Evolutionary conservation across 2,113 vertebrate species (phyloP).

Genomic region (Malurus melanocephalus): DNA sequence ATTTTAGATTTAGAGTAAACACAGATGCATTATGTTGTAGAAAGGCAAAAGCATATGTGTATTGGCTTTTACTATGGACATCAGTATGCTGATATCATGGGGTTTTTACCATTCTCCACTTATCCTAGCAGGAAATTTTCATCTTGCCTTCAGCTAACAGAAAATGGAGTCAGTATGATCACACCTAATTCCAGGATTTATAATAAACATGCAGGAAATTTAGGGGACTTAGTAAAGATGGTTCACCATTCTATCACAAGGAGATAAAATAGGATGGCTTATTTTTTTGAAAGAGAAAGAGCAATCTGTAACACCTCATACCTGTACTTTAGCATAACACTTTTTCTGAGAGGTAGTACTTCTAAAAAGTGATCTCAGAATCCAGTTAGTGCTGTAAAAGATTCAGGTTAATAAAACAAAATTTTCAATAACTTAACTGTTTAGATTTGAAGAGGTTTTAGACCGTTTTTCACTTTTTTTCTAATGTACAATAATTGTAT

Average conservation of each 20-base stretch:
- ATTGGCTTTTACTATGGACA: not conserved
- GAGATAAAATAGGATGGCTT: not conserved
- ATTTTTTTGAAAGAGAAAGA: not conserved
- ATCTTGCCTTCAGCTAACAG: not conserved
- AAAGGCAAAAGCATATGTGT: not conserved
- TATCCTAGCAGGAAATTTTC: not conserved
- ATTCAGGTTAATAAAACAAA: not conserved
- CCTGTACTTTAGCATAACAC: not conserved
- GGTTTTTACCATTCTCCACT: not conserved
- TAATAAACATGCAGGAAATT: not conserved
- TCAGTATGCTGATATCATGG: not conserved
- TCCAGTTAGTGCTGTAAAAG: not conserved
- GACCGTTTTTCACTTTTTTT: not conserved
- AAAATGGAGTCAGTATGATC: not conserved
- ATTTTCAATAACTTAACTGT: not conserved
- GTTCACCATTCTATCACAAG: not conserved
- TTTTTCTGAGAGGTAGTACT: not conserved
- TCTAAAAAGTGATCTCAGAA: not conserved
- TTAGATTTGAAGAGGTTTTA: not conserved
- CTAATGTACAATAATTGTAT: not conserved
- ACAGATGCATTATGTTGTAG: not conserved
- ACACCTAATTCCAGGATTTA: not conserved
- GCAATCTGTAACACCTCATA: not conserved
- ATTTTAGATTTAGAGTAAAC: slow-evolving; percentile 22
- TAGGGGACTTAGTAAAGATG: not conserved